Percentiles rank a stretch among this genome's conserved stretches.
Evolutionary conservation across 1,140 invertebrate genomes (phyloP).

Genomic region (Dreissena polymorpha): DNA sequence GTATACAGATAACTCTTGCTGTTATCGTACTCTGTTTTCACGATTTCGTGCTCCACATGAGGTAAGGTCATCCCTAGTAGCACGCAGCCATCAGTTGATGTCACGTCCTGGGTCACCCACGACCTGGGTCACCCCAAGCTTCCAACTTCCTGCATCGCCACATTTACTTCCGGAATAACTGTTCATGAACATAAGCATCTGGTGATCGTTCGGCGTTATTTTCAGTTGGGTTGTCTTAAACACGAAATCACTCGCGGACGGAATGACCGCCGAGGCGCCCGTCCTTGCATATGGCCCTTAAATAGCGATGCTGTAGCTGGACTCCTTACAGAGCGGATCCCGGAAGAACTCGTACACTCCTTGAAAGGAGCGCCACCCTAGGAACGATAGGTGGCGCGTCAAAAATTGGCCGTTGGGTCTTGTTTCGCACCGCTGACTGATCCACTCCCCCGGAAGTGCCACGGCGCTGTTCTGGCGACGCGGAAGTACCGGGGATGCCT

Average conservation of each 20-base stretch:
- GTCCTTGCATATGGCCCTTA: constrained; percentile 67
- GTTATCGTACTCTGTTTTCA: constrained; percentile 79
- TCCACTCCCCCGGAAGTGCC: constrained; percentile 83
- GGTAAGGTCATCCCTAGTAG: constrained; percentile 82
- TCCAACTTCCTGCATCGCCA: constrained; percentile 71
- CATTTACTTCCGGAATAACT: constrained; percentile 67
- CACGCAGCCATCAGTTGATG: constrained; percentile 80
- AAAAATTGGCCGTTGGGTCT: constrained; percentile 81
- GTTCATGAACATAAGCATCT: constrained; percentile 70
- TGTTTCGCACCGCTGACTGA: constrained; percentile 84
- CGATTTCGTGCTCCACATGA: constrained; percentile 80
- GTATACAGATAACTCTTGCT: constrained; percentile 60
- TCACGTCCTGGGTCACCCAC: constrained; percentile 81
- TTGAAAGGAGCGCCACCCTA: constrained; percentile 75
- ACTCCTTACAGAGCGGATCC: constrained; percentile 79
- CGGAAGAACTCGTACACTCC: constrained; percentile 83
- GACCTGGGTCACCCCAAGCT: too few relatives aligned
- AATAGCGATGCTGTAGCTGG: constrained; percentile 69
- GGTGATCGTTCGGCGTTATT: constrained; percentile 80
- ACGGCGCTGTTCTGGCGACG: constrained; percentile 81
- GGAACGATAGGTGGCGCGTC: constrained; percentile 78
- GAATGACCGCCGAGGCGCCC: constrained; percentile 66
- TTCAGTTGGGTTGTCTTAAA: constrained; percentile 81
- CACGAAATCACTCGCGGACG: constrained; percentile 79
- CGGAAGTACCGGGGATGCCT: constrained; percentile 83